These are phyloP conservation scores for Rhodinocichla rosea DNA, from an alignment of 2,113 vertebrate genomes.

Conservation along the genomic window DNA sequence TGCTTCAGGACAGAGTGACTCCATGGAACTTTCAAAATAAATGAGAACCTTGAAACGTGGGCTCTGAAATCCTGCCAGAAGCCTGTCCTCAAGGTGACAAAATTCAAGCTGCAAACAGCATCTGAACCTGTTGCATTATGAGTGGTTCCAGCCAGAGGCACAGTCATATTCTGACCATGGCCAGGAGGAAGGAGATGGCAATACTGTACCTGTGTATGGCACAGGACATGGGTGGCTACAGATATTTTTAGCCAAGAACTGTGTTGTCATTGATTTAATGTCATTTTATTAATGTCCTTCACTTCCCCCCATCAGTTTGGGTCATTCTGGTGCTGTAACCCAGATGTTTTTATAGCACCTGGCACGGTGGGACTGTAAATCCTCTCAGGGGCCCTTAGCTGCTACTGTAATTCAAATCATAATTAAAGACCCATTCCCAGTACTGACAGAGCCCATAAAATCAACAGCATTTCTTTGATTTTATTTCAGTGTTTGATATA, in stretches of 20 bases:
- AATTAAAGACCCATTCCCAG: slow-evolving; percentile 29
- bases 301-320: neutral
- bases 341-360: neutral
- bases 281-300: neutral
- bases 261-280: neutral
- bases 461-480: slow-evolving; percentile 28
- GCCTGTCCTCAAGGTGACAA: neutral
- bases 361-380: neutral
- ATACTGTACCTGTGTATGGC: fast-evolving
- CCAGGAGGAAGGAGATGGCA: neutral
- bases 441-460: slow-evolving; percentile 12
- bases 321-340: neutral
- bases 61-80: neutral
- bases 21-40: neutral
- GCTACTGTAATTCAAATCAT: neutral
- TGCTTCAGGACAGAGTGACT: neutral
- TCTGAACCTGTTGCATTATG: neutral
- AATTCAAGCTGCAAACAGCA: neutral
- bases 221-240: neutral
- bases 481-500: slow-evolving; percentile 39
- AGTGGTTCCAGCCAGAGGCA: neutral
- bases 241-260: neutral
- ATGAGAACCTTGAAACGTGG: neutral
- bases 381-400: neutral
- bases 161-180: neutral